A percentile compares a stretch with the other conserved stretches of the same genome.
These are phyloP conservation scores for Turnix velox DNA, from an alignment of 2,113 vertebrate species.

Conservation along the genomic window DNA sequence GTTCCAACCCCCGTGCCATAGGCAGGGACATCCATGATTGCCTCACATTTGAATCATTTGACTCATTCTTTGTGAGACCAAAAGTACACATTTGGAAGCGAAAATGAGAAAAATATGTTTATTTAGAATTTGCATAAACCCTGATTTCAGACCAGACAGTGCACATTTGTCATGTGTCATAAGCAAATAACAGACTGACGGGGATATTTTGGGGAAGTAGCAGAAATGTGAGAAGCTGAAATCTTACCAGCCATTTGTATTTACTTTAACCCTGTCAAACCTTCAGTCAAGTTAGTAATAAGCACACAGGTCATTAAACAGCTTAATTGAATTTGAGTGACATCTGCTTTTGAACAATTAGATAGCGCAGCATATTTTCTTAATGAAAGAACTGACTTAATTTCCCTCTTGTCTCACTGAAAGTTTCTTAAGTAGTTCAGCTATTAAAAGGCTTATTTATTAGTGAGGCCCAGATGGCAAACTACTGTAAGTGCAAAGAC, in stretches of 20 bases:
- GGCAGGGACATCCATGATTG: background rate
- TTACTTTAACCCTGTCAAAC: background rate
- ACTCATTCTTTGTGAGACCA: background rate
- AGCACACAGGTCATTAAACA: conserved; percentile 12
- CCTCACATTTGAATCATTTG: background rate
- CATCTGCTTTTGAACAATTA: conserved; percentile 51
- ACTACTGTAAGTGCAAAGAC: background rate
- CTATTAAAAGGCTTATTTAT: conserved; percentile 42
- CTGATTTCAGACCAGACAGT: background rate
- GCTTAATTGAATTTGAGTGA: conserved; percentile 51
- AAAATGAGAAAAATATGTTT: conserved; percentile 6
- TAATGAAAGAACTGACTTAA: conserved; percentile 41
- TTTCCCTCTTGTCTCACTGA: conserved; percentile 13
- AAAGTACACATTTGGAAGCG: background rate
- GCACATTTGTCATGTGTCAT: background rate
- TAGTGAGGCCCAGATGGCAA: conserved; percentile 35
- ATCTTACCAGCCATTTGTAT: background rate
- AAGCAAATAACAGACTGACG: background rate
- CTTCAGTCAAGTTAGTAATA: conserved; percentile 20
- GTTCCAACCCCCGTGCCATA: too few relatives aligned
- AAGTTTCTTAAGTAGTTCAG: conserved; percentile 45
- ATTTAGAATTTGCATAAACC: background rate
- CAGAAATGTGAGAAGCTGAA: background rate
- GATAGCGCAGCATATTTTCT: conserved; percentile 15
- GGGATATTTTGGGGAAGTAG: background rate